Conservation (phyloP, 2,888 invertebrate species). For the Lepidocyrtinus sp. region DNA sequence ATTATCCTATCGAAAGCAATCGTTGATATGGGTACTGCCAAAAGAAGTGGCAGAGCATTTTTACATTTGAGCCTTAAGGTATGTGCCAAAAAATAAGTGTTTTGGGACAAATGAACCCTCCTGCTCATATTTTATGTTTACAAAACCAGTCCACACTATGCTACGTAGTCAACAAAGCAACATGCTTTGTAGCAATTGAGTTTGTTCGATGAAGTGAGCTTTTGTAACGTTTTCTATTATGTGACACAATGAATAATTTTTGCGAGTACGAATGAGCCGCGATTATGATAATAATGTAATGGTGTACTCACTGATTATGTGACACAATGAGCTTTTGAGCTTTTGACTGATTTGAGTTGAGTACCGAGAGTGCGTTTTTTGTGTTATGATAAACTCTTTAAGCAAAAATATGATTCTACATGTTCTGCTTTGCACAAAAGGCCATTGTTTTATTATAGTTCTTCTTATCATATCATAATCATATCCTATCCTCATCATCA, state of each 20-base stretch:
- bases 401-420: no score
- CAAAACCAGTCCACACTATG: constrained; percentile 4
- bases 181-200: not conserved
- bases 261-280: not conserved
- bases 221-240: not conserved
- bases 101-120: no score
- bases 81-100: no score
- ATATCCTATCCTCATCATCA: not conserved
- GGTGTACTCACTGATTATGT: not conserved
- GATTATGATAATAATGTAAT: constrained; percentile 5
- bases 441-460: no score
- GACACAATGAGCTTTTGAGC: no score
- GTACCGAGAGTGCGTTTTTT: not conserved
- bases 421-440: no score
- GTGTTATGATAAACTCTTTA: no score
- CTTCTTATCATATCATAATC: not conserved
- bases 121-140: not conserved
- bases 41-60: no score
- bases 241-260: constrained; percentile 5
- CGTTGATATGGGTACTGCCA: no score
- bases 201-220: constrained; percentile 3
- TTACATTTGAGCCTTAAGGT: no score
- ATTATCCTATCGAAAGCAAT: not conserved
- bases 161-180: no score
- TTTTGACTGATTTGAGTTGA: no score